Conservation (phyloP, 2,797 vertebrate genomes). For the Sebastes itinus region DNA sequence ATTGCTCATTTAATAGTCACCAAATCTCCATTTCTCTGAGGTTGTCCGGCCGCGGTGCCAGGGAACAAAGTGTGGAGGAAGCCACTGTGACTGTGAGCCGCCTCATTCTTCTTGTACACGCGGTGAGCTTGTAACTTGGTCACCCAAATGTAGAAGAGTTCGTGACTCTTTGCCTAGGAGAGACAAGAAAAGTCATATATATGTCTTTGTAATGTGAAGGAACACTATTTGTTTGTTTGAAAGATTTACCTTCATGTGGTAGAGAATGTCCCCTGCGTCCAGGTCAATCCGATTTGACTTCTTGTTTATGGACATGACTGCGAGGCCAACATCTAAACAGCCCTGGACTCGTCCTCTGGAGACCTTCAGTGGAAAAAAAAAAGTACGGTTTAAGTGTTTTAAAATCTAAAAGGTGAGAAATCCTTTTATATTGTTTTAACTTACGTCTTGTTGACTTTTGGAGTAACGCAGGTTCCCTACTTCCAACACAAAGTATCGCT, state of each 20-base stretch:
- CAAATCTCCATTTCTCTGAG: slow-evolving; percentile 75
- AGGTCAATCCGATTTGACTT: slow-evolving; percentile 91
- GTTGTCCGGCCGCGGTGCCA: not conserved
- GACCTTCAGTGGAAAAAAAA: slow-evolving; percentile 72
- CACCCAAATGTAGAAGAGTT: slow-evolving; percentile 92
- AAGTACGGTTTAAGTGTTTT: fast-evolving
- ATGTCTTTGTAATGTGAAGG: not conserved
- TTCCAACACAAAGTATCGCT: slow-evolving; percentile 94
- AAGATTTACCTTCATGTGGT: slow-evolving; percentile 90
- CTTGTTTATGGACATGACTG: slow-evolving; percentile 94
- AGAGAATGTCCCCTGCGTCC: slow-evolving; percentile 93
- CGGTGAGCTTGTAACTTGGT: slow-evolving; percentile 91
- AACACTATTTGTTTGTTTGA: not conserved
- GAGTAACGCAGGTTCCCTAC: slow-evolving; percentile 89
- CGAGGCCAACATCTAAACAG: slow-evolving; percentile 87
- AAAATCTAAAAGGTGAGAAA: not conserved
- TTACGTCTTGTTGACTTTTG: slow-evolving; percentile 91
- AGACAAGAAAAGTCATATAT: not conserved
- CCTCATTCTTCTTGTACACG: slow-evolving; percentile 82
- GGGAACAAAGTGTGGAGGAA: slow-evolving; percentile 57
- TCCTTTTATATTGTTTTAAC: slow-evolving; percentile 25
- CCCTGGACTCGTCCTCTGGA: slow-evolving; percentile 90
- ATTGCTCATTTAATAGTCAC: slow-evolving; percentile 44
- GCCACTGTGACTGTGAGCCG: slow-evolving; percentile 64
- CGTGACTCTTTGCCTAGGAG: slow-evolving; percentile 88